phyloP scores from a whole-genome alignment of 2,888 invertebrate species.

The Drosophila phalerata region DNA sequence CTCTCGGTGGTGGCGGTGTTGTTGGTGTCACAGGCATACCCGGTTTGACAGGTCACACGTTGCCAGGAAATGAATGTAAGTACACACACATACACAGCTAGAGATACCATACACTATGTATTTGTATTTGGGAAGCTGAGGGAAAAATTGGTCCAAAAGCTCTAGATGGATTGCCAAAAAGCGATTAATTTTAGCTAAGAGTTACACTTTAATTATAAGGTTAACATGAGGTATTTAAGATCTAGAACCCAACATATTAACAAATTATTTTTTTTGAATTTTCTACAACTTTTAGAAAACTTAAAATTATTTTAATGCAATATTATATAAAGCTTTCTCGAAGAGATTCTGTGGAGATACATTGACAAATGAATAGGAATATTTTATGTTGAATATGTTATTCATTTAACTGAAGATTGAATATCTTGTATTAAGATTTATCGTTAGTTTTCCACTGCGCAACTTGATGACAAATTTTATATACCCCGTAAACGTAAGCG shows the following conservation, averaged over 20 bases:
- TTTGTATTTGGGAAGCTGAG: background rate
- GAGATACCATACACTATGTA: slow-evolving; percentile 1
- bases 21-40: slow-evolving; percentile 83
- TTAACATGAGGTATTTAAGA: background rate
- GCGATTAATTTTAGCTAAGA: background rate
- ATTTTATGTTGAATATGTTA: no score
- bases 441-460: background rate
- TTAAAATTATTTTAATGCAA: no score
- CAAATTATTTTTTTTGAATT: no score
- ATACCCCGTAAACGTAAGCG: slow-evolving; percentile 13
- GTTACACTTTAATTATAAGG: background rate
- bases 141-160: background rate
- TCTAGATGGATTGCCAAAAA: slow-evolving; percentile 35
- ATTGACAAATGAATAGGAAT: no score
- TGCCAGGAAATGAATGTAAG: slow-evolving; percentile 93
- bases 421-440: background rate
- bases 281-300: background rate
- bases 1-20: slow-evolving; percentile 49
- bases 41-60: slow-evolving; percentile 88
- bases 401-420: background rate
- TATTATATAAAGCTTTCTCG: no score
- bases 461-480: slow-evolving; percentile 20
- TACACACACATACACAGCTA: slow-evolving; percentile 73
- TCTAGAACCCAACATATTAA: background rate
- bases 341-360: no score